Conservation (phyloP, 2,113 vertebrate species). For the Smithornis capensis region DNA sequence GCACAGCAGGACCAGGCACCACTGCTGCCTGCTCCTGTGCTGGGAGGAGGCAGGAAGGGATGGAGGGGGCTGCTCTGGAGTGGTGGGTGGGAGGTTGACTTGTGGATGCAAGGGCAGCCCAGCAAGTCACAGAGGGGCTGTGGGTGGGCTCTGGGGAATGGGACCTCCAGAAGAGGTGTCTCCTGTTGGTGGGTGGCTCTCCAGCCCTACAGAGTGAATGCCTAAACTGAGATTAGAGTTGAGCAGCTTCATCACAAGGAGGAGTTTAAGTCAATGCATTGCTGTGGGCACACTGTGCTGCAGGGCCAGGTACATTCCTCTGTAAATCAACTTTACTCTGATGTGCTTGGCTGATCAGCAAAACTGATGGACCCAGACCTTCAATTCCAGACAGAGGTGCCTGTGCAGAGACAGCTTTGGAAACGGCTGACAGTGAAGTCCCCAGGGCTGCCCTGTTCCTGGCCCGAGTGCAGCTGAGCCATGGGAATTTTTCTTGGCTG, state of each 20-base stretch:
- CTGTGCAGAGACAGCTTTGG: background rate
- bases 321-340: background rate
- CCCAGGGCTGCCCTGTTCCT: background rate
- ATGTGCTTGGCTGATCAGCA: accelerated
- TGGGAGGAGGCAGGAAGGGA: background rate
- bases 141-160: background rate
- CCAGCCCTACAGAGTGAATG: background rate
- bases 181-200: background rate
- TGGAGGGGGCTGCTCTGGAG: background rate
- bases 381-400: background rate
- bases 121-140: background rate
- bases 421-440: background rate
- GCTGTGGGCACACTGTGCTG: background rate
- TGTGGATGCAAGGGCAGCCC: background rate
- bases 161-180: background rate
- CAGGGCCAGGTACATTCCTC: background rate
- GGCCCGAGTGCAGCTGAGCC: background rate
- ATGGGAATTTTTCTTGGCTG: background rate
- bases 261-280: background rate
- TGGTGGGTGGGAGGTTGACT: background rate
- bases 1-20: accelerated
- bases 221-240: background rate
- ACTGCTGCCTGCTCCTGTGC: background rate
- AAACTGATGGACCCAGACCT: background rate
- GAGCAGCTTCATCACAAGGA: background rate